Evolutionary conservation across 2,113 vertebrate genomes (phyloP), one percentile per base, ranked within the genome.

Genomic region (Aptenodytes patagonicus): DNA sequence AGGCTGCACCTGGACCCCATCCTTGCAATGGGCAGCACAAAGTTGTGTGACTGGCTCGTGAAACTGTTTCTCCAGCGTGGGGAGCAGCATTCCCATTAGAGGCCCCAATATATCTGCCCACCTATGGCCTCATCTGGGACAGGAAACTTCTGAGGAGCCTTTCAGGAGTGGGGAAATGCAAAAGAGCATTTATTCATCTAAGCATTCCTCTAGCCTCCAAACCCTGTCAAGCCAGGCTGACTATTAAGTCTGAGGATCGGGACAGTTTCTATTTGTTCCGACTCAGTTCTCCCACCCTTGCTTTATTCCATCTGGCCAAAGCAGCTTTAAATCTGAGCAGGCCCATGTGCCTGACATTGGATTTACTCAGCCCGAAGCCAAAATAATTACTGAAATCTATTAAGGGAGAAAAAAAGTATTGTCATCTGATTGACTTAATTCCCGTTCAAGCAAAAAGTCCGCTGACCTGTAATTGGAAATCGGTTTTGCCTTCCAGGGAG

Each of bases 241-340:
- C 75, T 89, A 89, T 47, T 70, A 82, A 92, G 12, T 76, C 38
- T 52, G 65, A 93, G 77, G 83, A 89, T 49, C 79, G 57, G 32
- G 52, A 83, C 5, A 40, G 13, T 71, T 96, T 70, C 40, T 93
- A 54, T 95, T 82, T 82, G 83, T 96, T 96, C 86, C 64, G 84
- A 55, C 31, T 92, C 88, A 89, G 26, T 92, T 95, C 83, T 92
- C 36, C 7, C 47, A 92, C 19, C 1, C 44, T 84, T 92, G 61
- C 19, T 82, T 93, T 87, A 87, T 68, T 96, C 46, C 69, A 54
- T 76, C 47, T 75, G 38, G 57, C 47, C 72, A 87, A 92, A 93
- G 65, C 19, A 49, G 89, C 81, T 95, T 94, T 95, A 92, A 93
- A 69, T 87, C 52, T 61, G 61, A 95, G 52, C 83, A 89, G 44